Percentiles rank a stretch among this genome's conserved stretches.
Evolutionary conservation across 1,140 invertebrate genomes (phyloP).

Genomic region (Caenorhabditis inopinata): DNA sequence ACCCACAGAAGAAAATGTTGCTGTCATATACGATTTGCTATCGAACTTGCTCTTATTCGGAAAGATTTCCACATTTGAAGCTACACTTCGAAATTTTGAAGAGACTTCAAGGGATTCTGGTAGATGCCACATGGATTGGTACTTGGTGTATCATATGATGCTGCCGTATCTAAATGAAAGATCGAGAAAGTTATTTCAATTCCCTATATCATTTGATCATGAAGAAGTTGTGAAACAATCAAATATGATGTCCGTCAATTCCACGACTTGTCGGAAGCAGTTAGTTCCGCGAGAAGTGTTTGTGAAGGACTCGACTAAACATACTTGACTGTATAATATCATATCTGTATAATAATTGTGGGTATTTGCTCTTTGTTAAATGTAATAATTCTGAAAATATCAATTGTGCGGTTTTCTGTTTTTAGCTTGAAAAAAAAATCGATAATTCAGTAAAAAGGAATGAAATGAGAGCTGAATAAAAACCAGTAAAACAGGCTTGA

Average conservation of each 20-base stretch:
- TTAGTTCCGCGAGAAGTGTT: not conserved
- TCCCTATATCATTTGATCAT: not conserved
- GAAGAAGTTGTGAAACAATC: not conserved
- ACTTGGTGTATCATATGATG: not conserved
- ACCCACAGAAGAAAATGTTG: not conserved
- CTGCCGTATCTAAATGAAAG: not conserved
- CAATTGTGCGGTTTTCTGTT: too few relatives aligned
- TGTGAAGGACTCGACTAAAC: not conserved
- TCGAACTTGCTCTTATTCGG: not conserved
- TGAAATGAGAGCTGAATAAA: conserved; percentile 1
- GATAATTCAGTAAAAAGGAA: not conserved
- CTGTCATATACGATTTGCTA: not conserved
- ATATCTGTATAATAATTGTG: too few relatives aligned
- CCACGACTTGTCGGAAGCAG: not conserved
- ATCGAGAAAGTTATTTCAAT: not conserved
- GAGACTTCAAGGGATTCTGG: not conserved
- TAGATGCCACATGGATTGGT: not conserved
- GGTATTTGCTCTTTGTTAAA: too few relatives aligned
- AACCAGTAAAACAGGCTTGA: not conserved
- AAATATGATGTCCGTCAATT: not conserved
- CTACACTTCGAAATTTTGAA: not conserved
- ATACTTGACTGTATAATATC: too few relatives aligned
- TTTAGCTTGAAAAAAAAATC: too few relatives aligned
- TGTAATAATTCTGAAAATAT: too few relatives aligned
- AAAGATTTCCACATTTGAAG: not conserved